phyloP scores from a whole-genome alignment of 2,113 vertebrate species.

The Anolis sagrei region DNA sequence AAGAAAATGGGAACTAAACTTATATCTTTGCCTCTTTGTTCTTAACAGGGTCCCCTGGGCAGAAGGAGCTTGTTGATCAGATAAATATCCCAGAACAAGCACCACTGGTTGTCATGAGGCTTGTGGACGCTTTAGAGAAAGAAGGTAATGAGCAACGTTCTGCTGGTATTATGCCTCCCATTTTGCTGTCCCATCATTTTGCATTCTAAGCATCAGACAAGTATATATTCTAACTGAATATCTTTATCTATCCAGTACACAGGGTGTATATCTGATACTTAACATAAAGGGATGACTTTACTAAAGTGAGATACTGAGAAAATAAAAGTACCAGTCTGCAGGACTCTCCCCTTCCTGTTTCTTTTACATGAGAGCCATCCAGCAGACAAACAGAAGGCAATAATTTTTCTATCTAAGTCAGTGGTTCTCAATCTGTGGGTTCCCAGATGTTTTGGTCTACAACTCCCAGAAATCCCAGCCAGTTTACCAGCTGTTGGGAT shows the following conservation, averaged over 20 bases:
- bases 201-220: neutral
- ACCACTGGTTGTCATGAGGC: slow-evolving; percentile 71
- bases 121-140: slow-evolving; percentile 79
- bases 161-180: fast-evolving
- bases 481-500: no score
- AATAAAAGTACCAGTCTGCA: neutral
- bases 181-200: fast-evolving
- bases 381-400: neutral
- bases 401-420: neutral
- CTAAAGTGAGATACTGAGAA: neutral
- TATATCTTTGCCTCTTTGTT: slow-evolving; percentile 42
- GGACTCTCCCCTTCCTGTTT: no score
- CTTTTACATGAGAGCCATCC: no score
- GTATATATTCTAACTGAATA: neutral
- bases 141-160: slow-evolving; percentile 65
- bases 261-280: neutral
- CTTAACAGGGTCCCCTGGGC: slow-evolving; percentile 61
- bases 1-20: neutral
- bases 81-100: slow-evolving; percentile 72
- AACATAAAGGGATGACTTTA: neutral
- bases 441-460: no score
- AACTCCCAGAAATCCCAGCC: no score
- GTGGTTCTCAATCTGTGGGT: no score
- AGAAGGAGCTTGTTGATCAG: slow-evolving; percentile 64
- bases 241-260: neutral